Conservation (phyloP, 23 tunicate species). For the Ascidia mentula region DNA sequence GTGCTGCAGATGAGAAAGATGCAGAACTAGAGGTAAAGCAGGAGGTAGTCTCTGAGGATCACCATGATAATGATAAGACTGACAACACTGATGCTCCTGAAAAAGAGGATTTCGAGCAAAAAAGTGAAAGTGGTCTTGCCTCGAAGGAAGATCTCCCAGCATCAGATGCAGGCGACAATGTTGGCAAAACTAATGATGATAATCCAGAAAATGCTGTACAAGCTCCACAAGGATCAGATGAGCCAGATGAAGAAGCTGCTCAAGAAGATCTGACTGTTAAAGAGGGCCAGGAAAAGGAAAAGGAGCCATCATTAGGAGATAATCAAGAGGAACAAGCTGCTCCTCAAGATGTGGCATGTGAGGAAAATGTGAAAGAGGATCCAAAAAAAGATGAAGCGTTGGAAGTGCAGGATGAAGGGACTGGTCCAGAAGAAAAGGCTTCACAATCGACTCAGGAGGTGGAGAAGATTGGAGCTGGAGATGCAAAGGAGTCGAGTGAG, state of each 20-base stretch:
- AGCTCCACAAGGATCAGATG: not conserved
- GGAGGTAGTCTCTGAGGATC: not conserved
- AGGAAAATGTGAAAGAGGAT: not conserved
- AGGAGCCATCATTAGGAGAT: not conserved
- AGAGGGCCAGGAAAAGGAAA: constrained; percentile 1
- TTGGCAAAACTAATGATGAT: not conserved
- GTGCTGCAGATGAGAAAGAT: not conserved
- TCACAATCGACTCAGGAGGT: not conserved
- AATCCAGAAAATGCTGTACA: not conserved
- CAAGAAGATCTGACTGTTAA: constrained; percentile 13
- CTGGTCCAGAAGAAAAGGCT: not conserved
- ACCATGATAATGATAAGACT: not conserved
- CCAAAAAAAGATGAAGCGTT: constrained; percentile 1
- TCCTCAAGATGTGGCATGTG: not conserved
- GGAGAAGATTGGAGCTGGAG: not conserved
- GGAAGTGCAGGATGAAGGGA: not conserved
- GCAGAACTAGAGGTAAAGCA: constrained; percentile 11
- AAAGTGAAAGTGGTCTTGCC: not conserved
- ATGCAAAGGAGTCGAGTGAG: not conserved
- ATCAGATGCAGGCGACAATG: constrained; percentile 3
- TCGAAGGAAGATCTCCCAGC: not conserved
- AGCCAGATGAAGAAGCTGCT: constrained; percentile 10
- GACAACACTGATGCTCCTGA: not conserved
- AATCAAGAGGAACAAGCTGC: not conserved
- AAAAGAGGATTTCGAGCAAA: constrained; percentile 3